Evolutionary conservation across 2,113 vertebrate species (phyloP), one percentile per base, ranked within the genome.

Genomic region (Pseudopodoces humilis): DNA sequence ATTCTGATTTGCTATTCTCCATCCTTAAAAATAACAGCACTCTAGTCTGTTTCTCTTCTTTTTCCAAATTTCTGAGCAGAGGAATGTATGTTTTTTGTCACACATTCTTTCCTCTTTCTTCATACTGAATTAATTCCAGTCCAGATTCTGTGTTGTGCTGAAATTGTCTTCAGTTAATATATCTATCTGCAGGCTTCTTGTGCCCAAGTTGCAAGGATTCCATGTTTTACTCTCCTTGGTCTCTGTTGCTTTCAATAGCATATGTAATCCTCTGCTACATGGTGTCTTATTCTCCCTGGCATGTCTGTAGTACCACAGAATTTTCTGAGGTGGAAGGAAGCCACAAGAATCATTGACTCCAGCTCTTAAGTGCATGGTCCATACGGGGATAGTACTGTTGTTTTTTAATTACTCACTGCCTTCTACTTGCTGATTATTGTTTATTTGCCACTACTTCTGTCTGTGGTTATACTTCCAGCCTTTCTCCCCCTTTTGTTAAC

Each of bases 401-500:
- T 92, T 70, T 55, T 82, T 33, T 65, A 59, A 15, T 28, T 82
- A n/a, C 33, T 79, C 17, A 14, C 11, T 72, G 53, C 27, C 13
- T 84, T 68, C 39, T 82, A 33, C 47, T 59, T 30, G 62, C 11
- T 20, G 12, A 37, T 64, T 77, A 19, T 60, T 62, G 10, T 35
- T 88, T 63, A 23, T 62, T 70, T 60, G 77, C 14, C 10, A 21
- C 7, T 62, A 13, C 14, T 58, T 39, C 28, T 65, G 5, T 47
- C 60, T 63, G 20, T 74, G 21, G 23, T 64, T 78, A 4, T 87
- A 44, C 8, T 68, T 86, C 8, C 20, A 52, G 6, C 33, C 16
- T 55, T 70, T 11, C 0, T 0, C 4, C 13, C 2, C 1, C 4
- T 21, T 64, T 47, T 9, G 2, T 76, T 90, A 49, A 28, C 27